Evolutionary conservation across 1,140 invertebrate species (phyloP).

Genomic region (Diorhabda sublineata): DNA sequence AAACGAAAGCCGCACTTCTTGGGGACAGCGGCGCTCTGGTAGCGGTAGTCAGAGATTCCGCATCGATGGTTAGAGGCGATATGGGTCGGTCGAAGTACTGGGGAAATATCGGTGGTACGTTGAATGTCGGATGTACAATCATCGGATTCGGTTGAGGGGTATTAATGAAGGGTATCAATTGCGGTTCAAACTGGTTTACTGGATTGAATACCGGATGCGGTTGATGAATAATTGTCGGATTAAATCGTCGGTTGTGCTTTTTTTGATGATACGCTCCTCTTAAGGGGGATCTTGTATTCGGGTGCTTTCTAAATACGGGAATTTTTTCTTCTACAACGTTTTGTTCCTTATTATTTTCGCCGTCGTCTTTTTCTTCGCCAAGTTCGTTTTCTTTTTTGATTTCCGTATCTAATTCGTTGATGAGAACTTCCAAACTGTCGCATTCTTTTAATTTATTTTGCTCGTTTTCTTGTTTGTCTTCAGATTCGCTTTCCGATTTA

Average conservation of each 20-base stretch:
- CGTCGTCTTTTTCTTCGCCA: constrained; percentile 30
- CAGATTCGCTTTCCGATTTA: constrained; percentile 42
- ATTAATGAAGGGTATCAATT: constrained; percentile 3
- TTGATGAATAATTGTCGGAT: neutral
- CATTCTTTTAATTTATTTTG: constrained; percentile 30
- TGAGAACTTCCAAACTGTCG: constrained; percentile 44
- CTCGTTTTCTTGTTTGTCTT: constrained; percentile 29
- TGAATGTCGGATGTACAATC: constrained; percentile 14
- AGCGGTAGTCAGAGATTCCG: constrained; percentile 37
- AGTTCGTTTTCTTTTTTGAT: constrained; percentile 38
- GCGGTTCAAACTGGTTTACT: constrained; percentile 5
- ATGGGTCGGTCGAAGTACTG: constrained; percentile 33
- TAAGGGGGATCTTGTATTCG: constrained; percentile 6
- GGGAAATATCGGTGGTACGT: constrained; percentile 12
- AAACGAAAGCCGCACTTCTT: constrained; percentile 45
- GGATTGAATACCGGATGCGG: neutral
- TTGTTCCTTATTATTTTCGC: constrained; percentile 27
- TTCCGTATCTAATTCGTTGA: constrained; percentile 45
- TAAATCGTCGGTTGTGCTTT: neutral
- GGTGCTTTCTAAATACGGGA: neutral
- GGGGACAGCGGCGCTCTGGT: constrained; percentile 45
- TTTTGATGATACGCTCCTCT: neutral
- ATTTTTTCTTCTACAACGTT: constrained; percentile 10
- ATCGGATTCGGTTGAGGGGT: constrained; percentile 6
- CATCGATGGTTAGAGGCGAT: constrained; percentile 39